Conservation (phyloP, 2,113 vertebrate species). For the Siniperca chuatsi region DNA sequence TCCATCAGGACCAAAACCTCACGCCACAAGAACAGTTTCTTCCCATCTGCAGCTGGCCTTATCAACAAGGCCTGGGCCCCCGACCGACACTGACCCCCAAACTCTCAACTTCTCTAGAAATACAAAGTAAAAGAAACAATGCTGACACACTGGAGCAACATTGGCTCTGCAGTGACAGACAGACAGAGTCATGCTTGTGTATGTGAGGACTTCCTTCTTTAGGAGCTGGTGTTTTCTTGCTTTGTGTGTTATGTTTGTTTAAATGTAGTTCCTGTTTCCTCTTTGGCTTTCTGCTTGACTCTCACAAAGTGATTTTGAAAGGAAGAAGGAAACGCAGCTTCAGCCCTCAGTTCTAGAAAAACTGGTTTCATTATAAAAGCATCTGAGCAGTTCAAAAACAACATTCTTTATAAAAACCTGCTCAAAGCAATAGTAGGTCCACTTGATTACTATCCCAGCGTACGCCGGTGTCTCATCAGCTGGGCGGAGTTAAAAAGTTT, state of each 20-base stretch:
- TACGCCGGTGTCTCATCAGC: too few relatives aligned
- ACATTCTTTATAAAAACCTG: not conserved
- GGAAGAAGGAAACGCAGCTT: constrained; percentile 14
- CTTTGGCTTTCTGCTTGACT: not conserved
- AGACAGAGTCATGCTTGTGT: not conserved
- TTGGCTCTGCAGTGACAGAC: not conserved
- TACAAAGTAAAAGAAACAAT: not conserved
- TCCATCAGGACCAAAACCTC: too few relatives aligned
- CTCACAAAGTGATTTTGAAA: not conserved
- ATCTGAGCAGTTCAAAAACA: not conserved
- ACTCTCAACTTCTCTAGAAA: not conserved
- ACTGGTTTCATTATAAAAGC: not conserved
- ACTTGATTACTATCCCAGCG: too few relatives aligned
- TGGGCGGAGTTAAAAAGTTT: too few relatives aligned
- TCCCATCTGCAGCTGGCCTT: too few relatives aligned
- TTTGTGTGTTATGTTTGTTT: not conserved
- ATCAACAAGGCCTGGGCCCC: too few relatives aligned
- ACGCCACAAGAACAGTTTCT: too few relatives aligned
- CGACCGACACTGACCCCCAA: too few relatives aligned
- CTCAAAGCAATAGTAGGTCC: not conserved
- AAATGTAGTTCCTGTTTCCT: constrained; percentile 3
- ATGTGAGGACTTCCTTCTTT: not conserved
- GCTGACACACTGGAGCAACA: not conserved
- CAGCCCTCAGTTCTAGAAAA: not conserved
- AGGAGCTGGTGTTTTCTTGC: not conserved